Conservation (phyloP, 2,888 invertebrate genomes). For the Pammene aurita region DNA sequence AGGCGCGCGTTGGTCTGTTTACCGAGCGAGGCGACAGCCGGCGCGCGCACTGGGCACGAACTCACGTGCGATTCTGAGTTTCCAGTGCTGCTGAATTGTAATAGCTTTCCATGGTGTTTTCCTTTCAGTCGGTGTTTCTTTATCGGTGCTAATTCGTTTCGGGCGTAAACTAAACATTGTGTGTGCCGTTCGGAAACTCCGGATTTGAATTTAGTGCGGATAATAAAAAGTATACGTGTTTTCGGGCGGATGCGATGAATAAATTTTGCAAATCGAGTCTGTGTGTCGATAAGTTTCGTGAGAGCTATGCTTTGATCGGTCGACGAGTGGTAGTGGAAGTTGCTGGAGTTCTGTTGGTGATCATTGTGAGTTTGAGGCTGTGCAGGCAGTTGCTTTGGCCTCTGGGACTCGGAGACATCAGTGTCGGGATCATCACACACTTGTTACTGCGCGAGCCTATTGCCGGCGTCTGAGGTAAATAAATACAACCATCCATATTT, state of each 20-base stretch:
- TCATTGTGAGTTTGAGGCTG: constrained; percentile 64
- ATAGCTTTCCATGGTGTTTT: constrained; percentile 73
- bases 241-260: constrained; percentile 83
- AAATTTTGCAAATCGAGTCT: constrained; percentile 81
- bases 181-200: constrained; percentile 51
- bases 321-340: constrained; percentile 74
- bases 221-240: constrained; percentile 76
- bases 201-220: constrained; percentile 69
- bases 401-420: constrained; percentile 50
- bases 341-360: constrained; percentile 59
- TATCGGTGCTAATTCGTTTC: constrained; percentile 72
- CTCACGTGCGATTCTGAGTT: constrained; percentile 77
- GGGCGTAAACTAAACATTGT: constrained; percentile 64
- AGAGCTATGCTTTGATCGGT: constrained; percentile 79
- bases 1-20: constrained; percentile 78
- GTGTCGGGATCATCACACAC: constrained; percentile 50
- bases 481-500: constrained; percentile 16
- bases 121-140: constrained; percentile 55
- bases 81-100: constrained; percentile 66
- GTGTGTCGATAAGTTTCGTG: constrained; percentile 80
- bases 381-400: constrained; percentile 54
- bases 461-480: constrained; percentile 43
- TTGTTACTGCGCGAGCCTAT: constrained; percentile 53
- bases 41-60: constrained; percentile 88
- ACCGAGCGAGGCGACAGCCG: constrained; percentile 81